Evolutionary conservation across 2,888 invertebrate species (phyloP).

Genomic region (Subacronicta megacephala): DNA sequence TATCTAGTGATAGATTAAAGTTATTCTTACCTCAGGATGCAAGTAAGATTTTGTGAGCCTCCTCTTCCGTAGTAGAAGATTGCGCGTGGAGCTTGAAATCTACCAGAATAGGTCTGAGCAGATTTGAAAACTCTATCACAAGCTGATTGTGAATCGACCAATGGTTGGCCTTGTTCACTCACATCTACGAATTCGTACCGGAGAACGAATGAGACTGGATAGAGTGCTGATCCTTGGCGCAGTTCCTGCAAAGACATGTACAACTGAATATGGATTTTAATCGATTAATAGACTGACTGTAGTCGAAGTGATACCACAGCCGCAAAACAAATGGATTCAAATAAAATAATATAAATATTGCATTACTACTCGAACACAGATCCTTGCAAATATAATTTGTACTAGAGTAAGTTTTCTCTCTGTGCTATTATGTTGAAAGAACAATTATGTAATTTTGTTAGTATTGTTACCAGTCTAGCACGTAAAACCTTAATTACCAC

Average conservation of each 20-base stretch:
- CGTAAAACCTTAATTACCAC: constrained; percentile 15
- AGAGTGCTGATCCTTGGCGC: constrained; percentile 94
- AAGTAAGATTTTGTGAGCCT: constrained; percentile 93
- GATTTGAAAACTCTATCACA: constrained; percentile 91
- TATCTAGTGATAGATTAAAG: not conserved
- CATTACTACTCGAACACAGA: no score
- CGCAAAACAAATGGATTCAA: no score
- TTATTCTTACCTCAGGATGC: constrained; percentile 90
- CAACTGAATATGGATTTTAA: constrained; percentile 1
- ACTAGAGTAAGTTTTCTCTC: not conserved
- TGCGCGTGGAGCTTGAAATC: constrained; percentile 93
- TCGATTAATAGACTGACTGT: no score
- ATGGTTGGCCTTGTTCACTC: constrained; percentile 91
- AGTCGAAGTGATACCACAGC: no score
- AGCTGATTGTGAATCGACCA: constrained; percentile 89
- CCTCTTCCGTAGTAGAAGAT: constrained; percentile 96
- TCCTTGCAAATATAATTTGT: not conserved
- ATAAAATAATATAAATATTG: no score
- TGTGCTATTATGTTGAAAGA: not conserved
- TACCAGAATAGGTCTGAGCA: constrained; percentile 88
- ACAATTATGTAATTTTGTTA: no score
- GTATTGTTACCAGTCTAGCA: constrained; percentile 4
- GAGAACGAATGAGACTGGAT: constrained; percentile 93
- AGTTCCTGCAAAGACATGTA: constrained; percentile 83
- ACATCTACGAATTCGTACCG: constrained; percentile 95